These are phyloP conservation scores for Petaurus breviceps DNA, from an alignment of 2,113 vertebrate genomes.

Conservation along the genomic window DNA sequence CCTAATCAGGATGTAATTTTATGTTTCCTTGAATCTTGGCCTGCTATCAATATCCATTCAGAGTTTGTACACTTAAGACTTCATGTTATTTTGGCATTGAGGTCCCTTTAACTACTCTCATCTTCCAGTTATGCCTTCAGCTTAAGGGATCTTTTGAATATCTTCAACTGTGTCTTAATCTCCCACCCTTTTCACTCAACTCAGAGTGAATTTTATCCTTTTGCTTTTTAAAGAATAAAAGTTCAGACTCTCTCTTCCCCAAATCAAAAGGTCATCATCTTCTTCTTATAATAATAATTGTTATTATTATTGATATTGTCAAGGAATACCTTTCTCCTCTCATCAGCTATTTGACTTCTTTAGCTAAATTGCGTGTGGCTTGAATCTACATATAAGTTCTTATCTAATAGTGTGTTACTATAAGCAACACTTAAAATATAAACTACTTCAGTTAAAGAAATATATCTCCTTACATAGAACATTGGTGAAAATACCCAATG, in stretches of 20 bases:
- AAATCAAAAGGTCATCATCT: too few species aligned
- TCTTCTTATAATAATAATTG: too few species aligned
- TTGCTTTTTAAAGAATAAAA: too few species aligned
- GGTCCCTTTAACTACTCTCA: too few species aligned
- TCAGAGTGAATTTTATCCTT: background rate
- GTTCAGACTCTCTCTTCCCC: too few species aligned
- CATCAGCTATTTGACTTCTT: background rate
- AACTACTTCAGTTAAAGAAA: background rate
- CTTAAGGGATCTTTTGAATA: background rate
- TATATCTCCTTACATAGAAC: background rate
- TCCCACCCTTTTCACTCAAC: slow-evolving; percentile 8
- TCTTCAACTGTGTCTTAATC: background rate
- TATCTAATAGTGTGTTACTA: background rate
- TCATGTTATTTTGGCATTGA: too few species aligned
- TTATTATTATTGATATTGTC: background rate
- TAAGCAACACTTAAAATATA: slow-evolving; percentile 32
- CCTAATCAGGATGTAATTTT: background rate
- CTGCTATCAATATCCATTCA: background rate
- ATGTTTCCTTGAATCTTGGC: background rate
- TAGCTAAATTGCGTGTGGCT: background rate
- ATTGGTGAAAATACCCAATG: background rate
- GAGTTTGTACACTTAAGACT: background rate
- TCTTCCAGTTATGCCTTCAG: slow-evolving; percentile 4
- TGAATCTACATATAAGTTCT: background rate
- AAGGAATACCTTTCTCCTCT: background rate